Conservation (phyloP, 2,113 vertebrate genomes). For the Calidris pugnax region DNA sequence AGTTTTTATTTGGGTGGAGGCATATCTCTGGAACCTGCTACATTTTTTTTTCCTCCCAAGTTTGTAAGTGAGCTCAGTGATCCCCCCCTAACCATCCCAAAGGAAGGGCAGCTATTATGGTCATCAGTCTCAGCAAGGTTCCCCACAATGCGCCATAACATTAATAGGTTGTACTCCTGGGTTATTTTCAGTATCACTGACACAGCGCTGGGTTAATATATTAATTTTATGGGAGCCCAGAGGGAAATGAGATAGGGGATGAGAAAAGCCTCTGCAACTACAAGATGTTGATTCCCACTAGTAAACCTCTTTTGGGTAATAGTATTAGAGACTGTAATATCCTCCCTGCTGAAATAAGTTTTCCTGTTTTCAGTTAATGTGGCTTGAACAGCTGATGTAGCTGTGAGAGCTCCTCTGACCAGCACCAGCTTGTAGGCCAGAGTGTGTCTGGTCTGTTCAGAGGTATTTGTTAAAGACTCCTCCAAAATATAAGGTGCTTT, state of each 20-base stretch:
- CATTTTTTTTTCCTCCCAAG: background rate
- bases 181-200: conserved; percentile 7
- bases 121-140: background rate
- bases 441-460: background rate
- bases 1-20: background rate
- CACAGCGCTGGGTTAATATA: background rate
- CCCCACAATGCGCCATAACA: background rate
- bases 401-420: background rate
- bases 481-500: background rate
- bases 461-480: background rate
- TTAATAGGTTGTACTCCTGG: background rate
- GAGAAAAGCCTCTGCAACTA: conserved; percentile 22
- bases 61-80: background rate
- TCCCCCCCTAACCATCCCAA: background rate
- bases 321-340: conserved; percentile 4
- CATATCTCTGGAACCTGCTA: background rate
- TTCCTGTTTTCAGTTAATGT: background rate
- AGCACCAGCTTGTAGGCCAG: background rate
- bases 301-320: conserved; percentile 28
- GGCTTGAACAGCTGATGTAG: background rate
- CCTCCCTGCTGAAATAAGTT: conserved; percentile 16
- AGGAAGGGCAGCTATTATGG: background rate
- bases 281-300: conserved; percentile 11
- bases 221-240: conserved; percentile 21
- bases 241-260: background rate